phyloP scores from a whole-genome alignment of 2,888 invertebrate genomes.

The Cantharis rustica region DNA sequence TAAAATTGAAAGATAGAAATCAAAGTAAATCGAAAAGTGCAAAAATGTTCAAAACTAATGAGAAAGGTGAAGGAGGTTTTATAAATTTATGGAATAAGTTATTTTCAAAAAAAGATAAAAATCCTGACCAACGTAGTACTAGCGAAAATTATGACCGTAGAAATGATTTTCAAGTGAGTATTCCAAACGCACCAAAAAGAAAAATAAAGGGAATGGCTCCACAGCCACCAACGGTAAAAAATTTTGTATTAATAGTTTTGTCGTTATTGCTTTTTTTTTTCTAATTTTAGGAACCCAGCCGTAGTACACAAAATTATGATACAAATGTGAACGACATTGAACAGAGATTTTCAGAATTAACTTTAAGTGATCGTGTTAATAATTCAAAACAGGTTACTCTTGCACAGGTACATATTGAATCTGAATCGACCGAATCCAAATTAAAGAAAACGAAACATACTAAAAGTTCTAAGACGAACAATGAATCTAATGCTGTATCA shows the following conservation, averaged over 20 bases:
- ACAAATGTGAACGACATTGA: neutral
- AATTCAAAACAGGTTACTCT: neutral
- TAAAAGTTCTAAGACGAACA: neutral
- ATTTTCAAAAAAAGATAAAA: neutral
- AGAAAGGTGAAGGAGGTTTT: neutral
- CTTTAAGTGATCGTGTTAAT: neutral
- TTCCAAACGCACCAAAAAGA: neutral
- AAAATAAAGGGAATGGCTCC: neutral
- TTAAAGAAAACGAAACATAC: accelerated
- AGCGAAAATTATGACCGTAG: no score
- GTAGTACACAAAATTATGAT: neutral
- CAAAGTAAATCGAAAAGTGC: neutral
- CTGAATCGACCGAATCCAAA: neutral
- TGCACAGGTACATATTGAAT: neutral
- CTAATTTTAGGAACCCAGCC: neutral
- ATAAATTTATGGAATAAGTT: neutral
- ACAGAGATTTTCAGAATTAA: neutral
- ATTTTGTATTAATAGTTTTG: neutral
- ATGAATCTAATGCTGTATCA: no score
- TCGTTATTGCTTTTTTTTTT: neutral
- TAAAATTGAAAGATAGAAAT: neutral
- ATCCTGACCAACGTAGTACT: neutral
- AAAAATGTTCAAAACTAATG: neutral
- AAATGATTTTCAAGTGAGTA: neutral
- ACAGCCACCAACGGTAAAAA: neutral